phyloP scores from a whole-genome alignment of 2,113 vertebrate genomes.

The Urocolius indicus region DNA sequence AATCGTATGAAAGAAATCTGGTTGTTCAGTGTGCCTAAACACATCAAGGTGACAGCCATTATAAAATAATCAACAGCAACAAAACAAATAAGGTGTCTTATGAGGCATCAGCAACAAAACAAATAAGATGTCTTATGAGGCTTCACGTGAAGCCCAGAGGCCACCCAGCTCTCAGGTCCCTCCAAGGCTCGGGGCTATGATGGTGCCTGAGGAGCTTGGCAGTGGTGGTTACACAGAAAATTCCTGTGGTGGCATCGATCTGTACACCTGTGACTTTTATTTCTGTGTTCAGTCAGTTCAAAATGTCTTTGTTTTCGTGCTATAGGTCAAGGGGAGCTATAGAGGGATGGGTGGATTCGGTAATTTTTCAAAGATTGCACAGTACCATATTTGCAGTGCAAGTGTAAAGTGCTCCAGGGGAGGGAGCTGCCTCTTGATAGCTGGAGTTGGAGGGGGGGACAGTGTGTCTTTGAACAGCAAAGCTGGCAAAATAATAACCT shows the following conservation, averaged over 20 bases:
- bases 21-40: neutral
- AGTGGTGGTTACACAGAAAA: neutral
- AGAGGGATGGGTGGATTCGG: neutral
- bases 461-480: neutral
- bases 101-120: neutral
- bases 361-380: neutral
- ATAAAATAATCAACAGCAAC: neutral
- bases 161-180: neutral
- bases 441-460: neutral
- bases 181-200: neutral
- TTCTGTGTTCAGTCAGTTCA: neutral
- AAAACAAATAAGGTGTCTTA: neutral
- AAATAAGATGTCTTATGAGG: neutral
- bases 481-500: neutral
- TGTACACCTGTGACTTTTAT: rapidly evolving
- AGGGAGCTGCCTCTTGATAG: conserved; percentile 38
- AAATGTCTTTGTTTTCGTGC: neutral
- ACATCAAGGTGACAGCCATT: neutral
- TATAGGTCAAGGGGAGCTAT: neutral
- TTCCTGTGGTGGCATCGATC: neutral
- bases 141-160: neutral
- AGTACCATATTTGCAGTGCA: neutral
- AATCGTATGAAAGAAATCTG: neutral
- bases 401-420: conserved; percentile 19
- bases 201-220: no score